Percentiles rank a stretch among this genome's conserved stretches.
These are phyloP conservation scores for Anniella stebbinsi DNA, from an alignment of 2,797 vertebrate species.

Conservation along the genomic window DNA sequence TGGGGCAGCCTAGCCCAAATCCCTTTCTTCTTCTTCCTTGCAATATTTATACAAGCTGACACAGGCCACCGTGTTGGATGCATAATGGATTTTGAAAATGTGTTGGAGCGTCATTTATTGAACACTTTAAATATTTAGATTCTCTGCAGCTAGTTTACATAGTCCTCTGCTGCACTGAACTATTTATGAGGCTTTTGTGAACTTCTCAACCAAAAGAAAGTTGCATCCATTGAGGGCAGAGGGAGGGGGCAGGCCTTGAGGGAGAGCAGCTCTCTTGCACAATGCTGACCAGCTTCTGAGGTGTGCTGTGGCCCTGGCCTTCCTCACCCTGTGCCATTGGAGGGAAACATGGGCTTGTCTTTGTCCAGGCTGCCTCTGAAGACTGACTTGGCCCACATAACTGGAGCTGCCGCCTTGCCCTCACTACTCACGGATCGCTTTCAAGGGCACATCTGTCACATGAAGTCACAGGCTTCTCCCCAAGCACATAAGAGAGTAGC, in stretches of 20 bases:
- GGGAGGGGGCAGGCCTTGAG: neutral
- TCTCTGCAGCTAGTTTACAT: constrained; percentile 39
- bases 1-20: neutral
- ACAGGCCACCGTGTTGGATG: constrained; percentile 9
- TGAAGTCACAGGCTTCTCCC: neutral
- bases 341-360: neutral
- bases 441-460: neutral
- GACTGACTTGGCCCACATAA: neutral
- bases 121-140: constrained; percentile 62
- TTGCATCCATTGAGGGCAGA: neutral
- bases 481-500: neutral
- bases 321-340: neutral
- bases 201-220: constrained; percentile 18
- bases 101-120: constrained; percentile 59
- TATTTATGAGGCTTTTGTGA: constrained; percentile 22
- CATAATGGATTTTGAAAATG: constrained; percentile 56
- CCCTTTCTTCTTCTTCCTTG: constrained; percentile 18
- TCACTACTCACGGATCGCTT: too few relatives aligned
- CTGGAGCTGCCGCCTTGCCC: too few relatives aligned
- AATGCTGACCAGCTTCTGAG: neutral
- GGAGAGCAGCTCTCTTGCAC: neutral
- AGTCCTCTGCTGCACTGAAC: constrained; percentile 23
- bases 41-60: constrained; percentile 30
- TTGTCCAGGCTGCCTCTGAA: too few relatives aligned
- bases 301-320: neutral